Conservation (phyloP, 2,113 vertebrate species). For the Aphyosemion australe region DNA sequence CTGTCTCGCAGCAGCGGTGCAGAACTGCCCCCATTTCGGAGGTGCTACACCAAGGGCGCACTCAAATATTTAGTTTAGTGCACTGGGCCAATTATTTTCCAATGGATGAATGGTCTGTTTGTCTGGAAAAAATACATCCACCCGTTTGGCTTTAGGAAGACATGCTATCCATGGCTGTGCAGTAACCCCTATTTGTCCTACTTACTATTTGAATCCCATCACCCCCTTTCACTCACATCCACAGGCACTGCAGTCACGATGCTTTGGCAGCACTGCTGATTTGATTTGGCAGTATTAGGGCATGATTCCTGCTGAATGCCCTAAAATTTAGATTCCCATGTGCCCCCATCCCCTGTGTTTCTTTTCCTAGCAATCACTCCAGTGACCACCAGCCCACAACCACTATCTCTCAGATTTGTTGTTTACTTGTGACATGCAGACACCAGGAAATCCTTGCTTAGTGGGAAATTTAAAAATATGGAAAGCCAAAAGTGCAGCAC, state of each 20-base stretch:
- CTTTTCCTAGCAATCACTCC: slow-evolving; percentile 24
- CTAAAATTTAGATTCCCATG: slow-evolving; percentile 47
- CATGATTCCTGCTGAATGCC: slow-evolving; percentile 64
- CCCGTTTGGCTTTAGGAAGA: not conserved
- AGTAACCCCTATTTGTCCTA: slow-evolving; percentile 20
- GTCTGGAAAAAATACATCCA: not conserved
- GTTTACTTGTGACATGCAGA: slow-evolving; percentile 10
- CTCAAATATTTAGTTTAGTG: slow-evolving; percentile 57
- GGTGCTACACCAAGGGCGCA: slow-evolving; percentile 9
- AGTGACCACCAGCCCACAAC: slow-evolving; percentile 5
- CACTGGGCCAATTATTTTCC: slow-evolving; percentile 20
- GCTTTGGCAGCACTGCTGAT: slow-evolving; percentile 47
- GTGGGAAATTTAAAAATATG: not conserved
- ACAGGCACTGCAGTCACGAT: slow-evolving; percentile 35
- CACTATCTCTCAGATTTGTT: not conserved
- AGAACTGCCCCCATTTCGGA: slow-evolving; percentile 55
- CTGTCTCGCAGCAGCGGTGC: slow-evolving; percentile 42
- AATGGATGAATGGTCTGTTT: slow-evolving; percentile 23
- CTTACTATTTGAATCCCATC: slow-evolving; percentile 19
- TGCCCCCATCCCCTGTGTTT: slow-evolving; percentile 29
- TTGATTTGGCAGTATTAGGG: slow-evolving; percentile 70
- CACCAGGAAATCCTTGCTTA: not conserved
- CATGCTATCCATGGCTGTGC: not conserved
- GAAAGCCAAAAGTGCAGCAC: too few relatives aligned
- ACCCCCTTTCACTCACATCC: slow-evolving; percentile 18